A percentile compares a stretch with the other conserved stretches of the same genome.
Conservation (phyloP, 2,888 invertebrate genomes). For the Esperia sulphurella region DNA sequence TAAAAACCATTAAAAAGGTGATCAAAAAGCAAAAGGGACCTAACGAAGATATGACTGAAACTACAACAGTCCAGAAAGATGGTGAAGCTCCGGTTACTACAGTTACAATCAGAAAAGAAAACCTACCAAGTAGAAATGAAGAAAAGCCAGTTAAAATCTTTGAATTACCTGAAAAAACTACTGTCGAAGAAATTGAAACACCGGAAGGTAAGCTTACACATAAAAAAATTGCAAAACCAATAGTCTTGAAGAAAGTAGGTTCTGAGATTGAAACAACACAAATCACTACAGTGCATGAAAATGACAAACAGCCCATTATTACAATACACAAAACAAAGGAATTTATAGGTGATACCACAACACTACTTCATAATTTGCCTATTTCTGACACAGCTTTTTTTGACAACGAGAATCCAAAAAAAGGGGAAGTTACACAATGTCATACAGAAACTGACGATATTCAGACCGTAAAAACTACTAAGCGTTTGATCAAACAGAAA, state of each 20-base stretch:
- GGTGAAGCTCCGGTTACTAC: slow-evolving; percentile 23
- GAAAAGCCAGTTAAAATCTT: slow-evolving; percentile 16
- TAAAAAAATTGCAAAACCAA: slow-evolving; percentile 33
- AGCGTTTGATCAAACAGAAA: slow-evolving; percentile 58
- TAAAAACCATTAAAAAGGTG: slow-evolving; percentile 22
- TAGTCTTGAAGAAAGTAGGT: slow-evolving; percentile 35
- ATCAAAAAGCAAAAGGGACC: slow-evolving; percentile 22
- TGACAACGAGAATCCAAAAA: slow-evolving; percentile 31
- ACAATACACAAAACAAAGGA: slow-evolving; percentile 34
- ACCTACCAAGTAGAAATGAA: not conserved
- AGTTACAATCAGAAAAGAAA: slow-evolving; percentile 20
- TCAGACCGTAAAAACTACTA: slow-evolving; percentile 37
- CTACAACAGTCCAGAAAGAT: slow-evolving; percentile 16
- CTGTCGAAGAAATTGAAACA: slow-evolving; percentile 12
- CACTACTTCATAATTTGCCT: slow-evolving; percentile 16
- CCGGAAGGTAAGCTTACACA: slow-evolving; percentile 27
- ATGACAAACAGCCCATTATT: slow-evolving; percentile 29
- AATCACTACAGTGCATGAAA: slow-evolving; percentile 34
- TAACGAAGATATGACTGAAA: slow-evolving; percentile 18
- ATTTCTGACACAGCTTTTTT: slow-evolving; percentile 7
- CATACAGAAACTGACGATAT: slow-evolving; percentile 15
- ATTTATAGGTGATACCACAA: slow-evolving; percentile 25
- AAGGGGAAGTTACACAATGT: slow-evolving; percentile 14
- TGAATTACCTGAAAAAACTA: slow-evolving; percentile 23
- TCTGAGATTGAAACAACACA: slow-evolving; percentile 44